phyloP scores from a whole-genome alignment of 2,888 invertebrate species.

The Eremobia ochroleuca region DNA sequence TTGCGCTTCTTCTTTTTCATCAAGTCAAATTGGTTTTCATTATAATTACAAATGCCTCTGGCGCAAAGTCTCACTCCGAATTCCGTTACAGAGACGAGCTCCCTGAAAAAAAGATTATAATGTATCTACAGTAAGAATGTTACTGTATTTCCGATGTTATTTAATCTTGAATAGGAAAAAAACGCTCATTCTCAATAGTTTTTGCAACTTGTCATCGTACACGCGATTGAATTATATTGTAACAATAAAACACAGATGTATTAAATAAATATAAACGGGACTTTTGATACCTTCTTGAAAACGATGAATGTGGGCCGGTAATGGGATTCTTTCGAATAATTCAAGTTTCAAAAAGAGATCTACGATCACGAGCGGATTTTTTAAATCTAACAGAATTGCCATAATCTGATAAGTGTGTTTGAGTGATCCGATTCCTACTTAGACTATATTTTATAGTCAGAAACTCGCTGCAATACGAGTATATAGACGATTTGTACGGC shows the following conservation, averaged over 20 bases:
- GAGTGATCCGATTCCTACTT: not conserved
- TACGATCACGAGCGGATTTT: not conserved
- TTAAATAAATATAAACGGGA: not conserved
- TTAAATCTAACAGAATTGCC: not conserved
- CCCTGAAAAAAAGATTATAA: constrained; percentile 20
- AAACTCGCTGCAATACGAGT: not conserved
- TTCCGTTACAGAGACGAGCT: constrained; percentile 21
- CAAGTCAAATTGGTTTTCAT: constrained; percentile 16
- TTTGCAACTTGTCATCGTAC: constrained; percentile 8
- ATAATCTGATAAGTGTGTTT: not conserved
- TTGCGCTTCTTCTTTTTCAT: constrained; percentile 1
- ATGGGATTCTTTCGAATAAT: not conserved
- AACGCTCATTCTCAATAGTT: constrained; percentile 10
- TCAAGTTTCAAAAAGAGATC: not conserved
- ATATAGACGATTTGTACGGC: not conserved
- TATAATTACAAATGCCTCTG: constrained; percentile 13
- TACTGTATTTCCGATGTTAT: constrained; percentile 29
- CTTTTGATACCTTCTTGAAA: not conserved
- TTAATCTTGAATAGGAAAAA: constrained; percentile 38
- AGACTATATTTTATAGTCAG: not conserved
- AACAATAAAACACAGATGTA: too few species aligned
- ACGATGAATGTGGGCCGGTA: not conserved
- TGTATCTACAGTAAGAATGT: not conserved
- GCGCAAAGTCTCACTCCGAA: not conserved
- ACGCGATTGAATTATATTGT: constrained; percentile 5